Evolutionary conservation across 1,140 invertebrate genomes (phyloP).

Genomic region (Chlorops oryzae): DNA sequence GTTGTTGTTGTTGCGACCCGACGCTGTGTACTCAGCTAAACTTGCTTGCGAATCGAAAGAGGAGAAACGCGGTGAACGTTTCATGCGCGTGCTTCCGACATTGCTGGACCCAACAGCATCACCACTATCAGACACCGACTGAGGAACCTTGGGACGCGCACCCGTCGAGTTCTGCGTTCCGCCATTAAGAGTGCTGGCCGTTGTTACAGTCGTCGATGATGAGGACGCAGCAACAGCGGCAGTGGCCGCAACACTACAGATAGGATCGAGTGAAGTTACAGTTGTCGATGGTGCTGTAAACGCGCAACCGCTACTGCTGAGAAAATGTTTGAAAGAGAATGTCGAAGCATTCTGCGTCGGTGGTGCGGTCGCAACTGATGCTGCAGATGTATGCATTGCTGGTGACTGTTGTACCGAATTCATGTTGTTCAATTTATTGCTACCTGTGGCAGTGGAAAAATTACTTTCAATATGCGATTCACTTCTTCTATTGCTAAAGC

Average conservation of each 20-base stretch:
- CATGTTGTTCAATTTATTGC: too few species aligned
- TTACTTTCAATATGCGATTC: too few species aligned
- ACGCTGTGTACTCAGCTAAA: constrained; percentile 40
- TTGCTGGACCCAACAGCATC: constrained; percentile 28
- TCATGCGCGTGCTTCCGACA: constrained; percentile 39
- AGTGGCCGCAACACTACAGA: constrained; percentile 3
- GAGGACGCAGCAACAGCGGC: constrained; percentile 9
- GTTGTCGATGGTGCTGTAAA: constrained; percentile 37
- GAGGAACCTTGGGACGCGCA: constrained; percentile 43
- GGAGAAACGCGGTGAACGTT: constrained; percentile 45
- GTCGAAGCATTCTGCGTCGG: constrained; percentile 52
- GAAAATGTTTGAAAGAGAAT: constrained; percentile 76
- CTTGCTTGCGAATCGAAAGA: constrained; percentile 48
- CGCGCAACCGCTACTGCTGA: constrained; percentile 47
- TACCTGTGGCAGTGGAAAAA: too few species aligned
- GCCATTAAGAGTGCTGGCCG: too few species aligned
- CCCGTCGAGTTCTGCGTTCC: constrained; percentile 39
- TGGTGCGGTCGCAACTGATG: constrained; percentile 5
- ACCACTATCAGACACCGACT: constrained; percentile 28
- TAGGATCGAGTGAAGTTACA: constrained; percentile 34
- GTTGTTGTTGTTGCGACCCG: constrained; percentile 6
- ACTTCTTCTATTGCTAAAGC: too few species aligned
- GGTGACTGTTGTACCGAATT: too few species aligned
- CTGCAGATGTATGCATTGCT: background rate
- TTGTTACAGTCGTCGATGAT: constrained; percentile 3